These are phyloP conservation scores for Musca domestica DNA, from an alignment of 1,140 invertebrate genomes.

Conservation along the genomic window DNA sequence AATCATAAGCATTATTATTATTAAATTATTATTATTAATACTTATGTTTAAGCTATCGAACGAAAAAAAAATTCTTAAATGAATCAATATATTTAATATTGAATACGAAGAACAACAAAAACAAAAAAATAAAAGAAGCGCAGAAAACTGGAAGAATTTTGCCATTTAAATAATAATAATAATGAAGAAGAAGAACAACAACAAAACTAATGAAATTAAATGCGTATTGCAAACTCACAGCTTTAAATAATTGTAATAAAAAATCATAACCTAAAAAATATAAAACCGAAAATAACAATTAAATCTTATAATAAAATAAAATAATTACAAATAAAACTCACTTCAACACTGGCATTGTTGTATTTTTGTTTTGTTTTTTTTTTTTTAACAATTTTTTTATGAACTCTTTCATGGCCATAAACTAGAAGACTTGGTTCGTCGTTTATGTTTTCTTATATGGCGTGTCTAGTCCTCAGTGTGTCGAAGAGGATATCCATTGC, in stretches of 20 bases:
- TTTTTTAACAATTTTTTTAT: no score
- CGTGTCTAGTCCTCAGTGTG: no score
- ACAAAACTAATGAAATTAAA: slow-evolving; percentile 12
- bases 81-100: not conserved
- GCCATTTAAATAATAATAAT: no score
- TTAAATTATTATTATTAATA: not conserved
- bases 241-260: slow-evolving; percentile 48
- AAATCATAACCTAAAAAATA: slow-evolving; percentile 26
- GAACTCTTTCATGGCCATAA: no score
- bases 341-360: no score
- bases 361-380: no score
- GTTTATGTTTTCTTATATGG: no score
- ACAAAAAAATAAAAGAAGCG: not conserved
- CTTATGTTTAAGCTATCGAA: not conserved
- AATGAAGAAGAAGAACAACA: not conserved
- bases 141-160: not conserved
- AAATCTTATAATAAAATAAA: slow-evolving; percentile 42
- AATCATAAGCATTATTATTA: slow-evolving; percentile 18
- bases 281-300: slow-evolving; percentile 42
- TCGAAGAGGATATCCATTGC: no score
- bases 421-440: no score
- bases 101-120: not conserved
- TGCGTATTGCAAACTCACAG: slow-evolving; percentile 40
- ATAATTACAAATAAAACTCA: slow-evolving; percentile 30
- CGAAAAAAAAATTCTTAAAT: not conserved